Evolutionary conservation across 2,888 invertebrate species (phyloP).

Genomic region (Onchidella celtica): DNA sequence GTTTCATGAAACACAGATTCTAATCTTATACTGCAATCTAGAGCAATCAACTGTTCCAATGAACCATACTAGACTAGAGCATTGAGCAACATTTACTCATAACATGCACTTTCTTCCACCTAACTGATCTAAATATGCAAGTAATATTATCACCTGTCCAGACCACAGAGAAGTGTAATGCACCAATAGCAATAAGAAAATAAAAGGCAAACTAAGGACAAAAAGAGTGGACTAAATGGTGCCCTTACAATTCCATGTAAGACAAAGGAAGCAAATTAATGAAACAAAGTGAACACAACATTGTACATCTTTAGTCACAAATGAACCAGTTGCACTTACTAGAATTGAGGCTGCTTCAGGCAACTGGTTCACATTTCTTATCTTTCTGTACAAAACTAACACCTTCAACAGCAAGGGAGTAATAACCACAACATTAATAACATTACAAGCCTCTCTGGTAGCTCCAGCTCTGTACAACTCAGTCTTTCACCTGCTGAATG

Average conservation of each 20-base stretch:
- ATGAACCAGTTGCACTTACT: slow-evolving; percentile 51
- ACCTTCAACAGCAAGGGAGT: neutral
- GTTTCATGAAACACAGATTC: too few relatives aligned
- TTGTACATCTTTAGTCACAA: slow-evolving; percentile 12
- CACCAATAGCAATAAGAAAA: neutral
- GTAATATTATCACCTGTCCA: neutral
- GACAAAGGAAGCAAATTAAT: slow-evolving; percentile 18
- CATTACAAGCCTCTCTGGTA: neutral
- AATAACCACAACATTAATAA: slow-evolving; percentile 21
- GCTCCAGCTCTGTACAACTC: neutral
- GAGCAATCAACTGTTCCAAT: too few relatives aligned
- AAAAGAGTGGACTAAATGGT: neutral
- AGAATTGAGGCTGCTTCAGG: slow-evolving; percentile 52
- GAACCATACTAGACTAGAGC: too few relatives aligned
- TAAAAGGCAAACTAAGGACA: neutral
- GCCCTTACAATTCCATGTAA: slow-evolving; percentile 11
- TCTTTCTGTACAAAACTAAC: slow-evolving; percentile 21
- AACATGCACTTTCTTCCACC: too few relatives aligned
- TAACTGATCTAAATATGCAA: too few relatives aligned
- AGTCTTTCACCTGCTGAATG: neutral
- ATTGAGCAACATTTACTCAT: too few relatives aligned
- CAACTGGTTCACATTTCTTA: slow-evolving; percentile 12
- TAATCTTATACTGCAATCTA: too few relatives aligned
- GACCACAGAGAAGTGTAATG: neutral
- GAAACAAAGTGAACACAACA: slow-evolving; percentile 27